Base-by-base conservation (phyloP, 1,140 invertebrate genomes). In the Megalopta genalis region DNA sequence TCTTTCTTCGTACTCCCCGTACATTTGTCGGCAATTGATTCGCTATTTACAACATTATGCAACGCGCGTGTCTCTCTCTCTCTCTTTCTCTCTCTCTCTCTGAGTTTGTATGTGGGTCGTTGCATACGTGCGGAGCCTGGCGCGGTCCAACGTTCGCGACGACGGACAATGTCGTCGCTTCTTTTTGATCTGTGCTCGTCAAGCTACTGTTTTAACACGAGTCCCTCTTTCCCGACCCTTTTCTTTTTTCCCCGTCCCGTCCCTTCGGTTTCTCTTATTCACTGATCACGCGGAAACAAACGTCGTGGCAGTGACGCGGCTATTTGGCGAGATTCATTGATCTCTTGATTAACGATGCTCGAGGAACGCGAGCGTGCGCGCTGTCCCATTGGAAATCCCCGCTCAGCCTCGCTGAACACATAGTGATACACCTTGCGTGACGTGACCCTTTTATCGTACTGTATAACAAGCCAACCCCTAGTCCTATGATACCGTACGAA, bases 301-400 rank as follows among this genome's bases (percentile, higher is more conserved):
- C 37, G 59, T 67, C 49, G 67, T 83, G 83, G 83, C 86, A 87
- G 86, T 87, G 86, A 69, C 81, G 71, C 73, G 69, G 71, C 60
- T 85, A 73, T 87, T 81, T 87, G 77, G 86, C 83, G 83, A 87
- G 80, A 87, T 79, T 75, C 71, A 74, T 83, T 77, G 25, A 69
- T 52, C 49, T 18, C 18, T 52, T 21, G 49, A 52, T 52, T 52
- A 52, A 52, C 16, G 18, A 5, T 52, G 49, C 16, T 52, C 49
- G 49, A 52, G 49, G 49, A 16, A 21, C 18, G 18, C 49, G 18
- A 52, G 18, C 49, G 49, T 52, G 18, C 49, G 49, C 49, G 49
- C 49, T 21, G 49, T 52, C 18, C 14, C 49, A 16, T 52, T 21
- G 14, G 18, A 52, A 52, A 52, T 52, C 16, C 18, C 14, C 49